A percentile compares a stretch with the other conserved stretches of the same genome.
These are phyloP conservation scores for Cephalophus harveyi DNA, from an alignment of 2,113 vertebrate species.

Conservation along the genomic window DNA sequence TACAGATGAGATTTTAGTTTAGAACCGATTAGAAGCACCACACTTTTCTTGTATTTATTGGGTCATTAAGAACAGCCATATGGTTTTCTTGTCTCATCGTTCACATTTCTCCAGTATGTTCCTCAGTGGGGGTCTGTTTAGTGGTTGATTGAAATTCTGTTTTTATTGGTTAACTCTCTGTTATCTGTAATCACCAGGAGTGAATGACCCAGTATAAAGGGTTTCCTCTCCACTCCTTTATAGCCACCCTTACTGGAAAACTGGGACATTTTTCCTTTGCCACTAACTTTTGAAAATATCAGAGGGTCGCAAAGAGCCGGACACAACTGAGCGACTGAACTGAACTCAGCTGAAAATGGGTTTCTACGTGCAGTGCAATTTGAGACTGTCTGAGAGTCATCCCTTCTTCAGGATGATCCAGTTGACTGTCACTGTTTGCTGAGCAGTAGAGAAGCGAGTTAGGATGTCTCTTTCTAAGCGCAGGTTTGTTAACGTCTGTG, in stretches of 20 bases:
- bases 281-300: not conserved
- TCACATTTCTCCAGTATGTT: not conserved
- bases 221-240: not conserved
- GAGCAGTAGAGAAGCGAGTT: not conserved
- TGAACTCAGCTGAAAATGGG: not conserved
- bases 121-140: slow-evolving; percentile 43
- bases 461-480: fast-evolving
- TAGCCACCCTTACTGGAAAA: not conserved
- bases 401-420: not conserved
- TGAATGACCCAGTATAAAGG: not conserved
- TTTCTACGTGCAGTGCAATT: not conserved
- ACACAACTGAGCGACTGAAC: not conserved
- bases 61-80: slow-evolving; percentile 48
- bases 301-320: not conserved
- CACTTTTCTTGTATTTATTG: slow-evolving; percentile 36
- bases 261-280: not conserved
- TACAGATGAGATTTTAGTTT: not conserved
- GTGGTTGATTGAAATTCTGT: slow-evolving; percentile 30
- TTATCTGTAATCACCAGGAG: not conserved
- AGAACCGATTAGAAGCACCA: not conserved
- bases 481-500: not conserved
- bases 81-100: slow-evolving; percentile 5
- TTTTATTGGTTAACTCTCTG: not conserved
- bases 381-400: not conserved
- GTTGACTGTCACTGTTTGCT: not conserved